Percentiles rank a stretch among this genome's conserved stretches.
Evolutionary conservation across 2,113 vertebrate genomes (phyloP).

Genomic region (Noctilio leporinus): DNA sequence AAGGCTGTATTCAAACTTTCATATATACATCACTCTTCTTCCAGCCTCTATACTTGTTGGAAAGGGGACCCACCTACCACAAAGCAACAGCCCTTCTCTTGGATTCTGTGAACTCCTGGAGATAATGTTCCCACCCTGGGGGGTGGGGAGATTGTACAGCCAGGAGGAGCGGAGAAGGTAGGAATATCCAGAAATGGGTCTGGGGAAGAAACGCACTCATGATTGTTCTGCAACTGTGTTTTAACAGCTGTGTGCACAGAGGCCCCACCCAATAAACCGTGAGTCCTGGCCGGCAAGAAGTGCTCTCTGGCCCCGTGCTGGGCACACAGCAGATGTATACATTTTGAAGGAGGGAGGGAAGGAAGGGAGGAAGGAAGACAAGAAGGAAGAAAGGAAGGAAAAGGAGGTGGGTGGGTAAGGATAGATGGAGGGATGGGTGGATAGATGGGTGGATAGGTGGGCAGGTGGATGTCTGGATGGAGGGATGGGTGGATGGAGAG

Average conservation of each 20-base stretch:
- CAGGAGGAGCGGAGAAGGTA: background rate
- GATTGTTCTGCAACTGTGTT: too few species aligned
- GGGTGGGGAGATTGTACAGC: background rate
- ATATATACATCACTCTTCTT: background rate
- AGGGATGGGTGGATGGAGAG: background rate
- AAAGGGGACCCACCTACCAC: background rate
- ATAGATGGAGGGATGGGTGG: too few species aligned
- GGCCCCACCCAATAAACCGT: background rate
- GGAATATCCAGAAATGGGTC: background rate
- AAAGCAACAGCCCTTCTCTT: background rate
- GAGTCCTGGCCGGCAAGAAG: background rate
- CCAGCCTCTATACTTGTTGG: background rate
- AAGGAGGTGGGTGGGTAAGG: background rate
- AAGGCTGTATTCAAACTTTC: background rate
- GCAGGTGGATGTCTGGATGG: too few species aligned
- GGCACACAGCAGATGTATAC: background rate
- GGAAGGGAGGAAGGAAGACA: too few species aligned
- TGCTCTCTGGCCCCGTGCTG: background rate
- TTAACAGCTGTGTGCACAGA: background rate
- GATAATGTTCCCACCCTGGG: background rate
- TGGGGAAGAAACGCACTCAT: background rate
- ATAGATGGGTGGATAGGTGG: background rate
- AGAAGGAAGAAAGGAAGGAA: background rate
- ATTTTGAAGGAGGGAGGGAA: background rate
- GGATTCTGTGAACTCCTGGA: background rate